Evolutionary conservation across 2,113 vertebrate species (phyloP).

Genomic region (Macrotis lagotis): DNA sequence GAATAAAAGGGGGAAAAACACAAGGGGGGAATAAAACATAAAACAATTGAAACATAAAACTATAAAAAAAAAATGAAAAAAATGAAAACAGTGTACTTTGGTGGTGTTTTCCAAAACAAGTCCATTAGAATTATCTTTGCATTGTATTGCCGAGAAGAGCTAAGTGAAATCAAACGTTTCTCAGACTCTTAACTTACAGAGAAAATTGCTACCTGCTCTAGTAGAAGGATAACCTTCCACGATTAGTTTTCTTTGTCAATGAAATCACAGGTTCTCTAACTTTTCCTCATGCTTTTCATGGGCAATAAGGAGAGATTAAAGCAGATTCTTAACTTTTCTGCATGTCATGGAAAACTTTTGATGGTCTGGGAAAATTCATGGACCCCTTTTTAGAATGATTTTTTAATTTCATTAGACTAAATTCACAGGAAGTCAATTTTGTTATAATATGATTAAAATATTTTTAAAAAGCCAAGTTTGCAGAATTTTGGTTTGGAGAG

Average conservation of each 20-base stretch:
- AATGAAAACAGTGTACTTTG: too few species aligned
- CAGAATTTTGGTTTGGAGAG: neutral
- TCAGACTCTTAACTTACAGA: neutral
- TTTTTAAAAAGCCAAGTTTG: neutral
- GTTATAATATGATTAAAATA: neutral
- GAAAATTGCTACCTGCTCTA: neutral
- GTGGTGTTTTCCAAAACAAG: too few species aligned
- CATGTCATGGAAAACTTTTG: neutral
- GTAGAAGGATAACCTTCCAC: neutral
- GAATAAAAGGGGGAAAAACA: too few species aligned
- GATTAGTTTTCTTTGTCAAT: neutral
- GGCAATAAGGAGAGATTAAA: neutral
- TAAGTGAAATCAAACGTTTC: too few species aligned
- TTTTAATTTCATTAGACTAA: neutral
- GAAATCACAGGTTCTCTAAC: neutral
- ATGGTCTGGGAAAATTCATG: neutral
- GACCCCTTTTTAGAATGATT: neutral
- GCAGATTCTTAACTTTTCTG: neutral
- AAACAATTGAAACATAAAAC: too few species aligned
- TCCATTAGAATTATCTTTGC: too few species aligned
- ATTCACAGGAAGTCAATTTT: neutral
- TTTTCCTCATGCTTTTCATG: neutral
- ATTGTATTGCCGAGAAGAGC: too few species aligned
- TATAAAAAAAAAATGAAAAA: too few species aligned
- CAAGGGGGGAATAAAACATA: too few species aligned